Conservation (phyloP, 2,888 invertebrate genomes). For the Hermodice carunculata region DNA sequence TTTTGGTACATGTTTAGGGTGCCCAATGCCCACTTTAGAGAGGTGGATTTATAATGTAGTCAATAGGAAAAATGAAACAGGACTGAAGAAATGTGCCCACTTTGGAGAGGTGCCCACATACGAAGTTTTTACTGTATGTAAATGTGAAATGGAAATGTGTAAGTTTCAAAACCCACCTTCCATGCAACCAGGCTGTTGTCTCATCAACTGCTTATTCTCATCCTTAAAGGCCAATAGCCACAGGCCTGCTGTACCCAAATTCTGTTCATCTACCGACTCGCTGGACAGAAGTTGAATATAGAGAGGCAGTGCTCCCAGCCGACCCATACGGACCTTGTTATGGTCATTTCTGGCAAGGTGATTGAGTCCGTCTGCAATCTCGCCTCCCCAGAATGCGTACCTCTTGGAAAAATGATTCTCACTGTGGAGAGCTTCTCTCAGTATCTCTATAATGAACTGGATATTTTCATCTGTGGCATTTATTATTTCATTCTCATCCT, state of each 20-base stretch:
- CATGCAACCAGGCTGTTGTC: conserved; percentile 48
- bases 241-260: conserved; percentile 52
- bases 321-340: conserved; percentile 39
- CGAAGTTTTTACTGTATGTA: background rate
- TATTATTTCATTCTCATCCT: conserved; percentile 57
- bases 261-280: conserved; percentile 48
- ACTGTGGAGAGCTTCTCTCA: conserved; percentile 55
- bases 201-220: conserved; percentile 52
- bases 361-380: conserved; percentile 54
- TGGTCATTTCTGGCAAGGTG: conserved; percentile 42
- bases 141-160: background rate
- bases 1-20: no score
- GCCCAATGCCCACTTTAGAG: no score
- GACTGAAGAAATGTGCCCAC: background rate
- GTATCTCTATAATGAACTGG: conserved; percentile 55
- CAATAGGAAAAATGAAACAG: background rate
- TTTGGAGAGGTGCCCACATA: background rate
- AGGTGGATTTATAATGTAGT: no score
- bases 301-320: conserved; percentile 35
- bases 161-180: conserved; percentile 48
- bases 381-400: conserved; percentile 60
- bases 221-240: conserved; percentile 63
- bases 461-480: conserved; percentile 56
- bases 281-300: conserved; percentile 35
- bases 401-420: conserved; percentile 55